Evolutionary conservation across 2,888 invertebrate genomes (phyloP), one percentile per base, ranked within the genome.

Genomic region (Drosophila sordidula): DNA sequence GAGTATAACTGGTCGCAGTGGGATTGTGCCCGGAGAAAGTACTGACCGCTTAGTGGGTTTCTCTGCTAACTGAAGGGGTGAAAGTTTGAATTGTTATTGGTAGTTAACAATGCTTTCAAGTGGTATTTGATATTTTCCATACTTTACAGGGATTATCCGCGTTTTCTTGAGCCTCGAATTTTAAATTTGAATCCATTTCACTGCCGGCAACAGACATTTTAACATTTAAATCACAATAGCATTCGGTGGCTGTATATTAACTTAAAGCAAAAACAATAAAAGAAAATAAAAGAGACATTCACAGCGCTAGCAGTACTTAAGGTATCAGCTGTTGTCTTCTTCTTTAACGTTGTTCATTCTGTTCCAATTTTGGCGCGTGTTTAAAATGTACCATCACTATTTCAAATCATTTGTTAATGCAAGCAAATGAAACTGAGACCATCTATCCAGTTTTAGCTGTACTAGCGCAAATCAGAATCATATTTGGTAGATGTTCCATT

Each of bases 1-100:
- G 0, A 87, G 34, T 49, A 89, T 56, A 11, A 89, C 72, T 2
- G 87, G 72, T 8, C 77, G 66, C 12, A 89, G n/a, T n/a, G 81
- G 78, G 32, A 88, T 64, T 8, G 56, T 55, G 6, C 51, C 32
- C 8, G 41, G 12, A 16, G 26, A 16, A 34, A 52, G 46, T 51
- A 34, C 16, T n/a, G 61, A 39, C 12, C 16, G 29, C 46, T 61
- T 55, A 0, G n/a, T 42, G 8, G 29, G 29, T 47, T 41, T 55
- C 9, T 51, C 50, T 38, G 70, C 5, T 8, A 69, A n/a, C 86
- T 78, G 39, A 57, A 82, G 70, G 70, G 66, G 76, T 67, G 79
- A 87, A 87, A 85, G 76, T 81, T 70, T 46, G 9, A 42, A 11
- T 36, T 42, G 18, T 22, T 16, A 18, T 16, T 8, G 1, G 34